Percentiles rank a stretch among this genome's conserved stretches.
These are phyloP conservation scores for Rhabdomys dilectus DNA, from an alignment of 2,113 vertebrate species.

Conservation along the genomic window DNA sequence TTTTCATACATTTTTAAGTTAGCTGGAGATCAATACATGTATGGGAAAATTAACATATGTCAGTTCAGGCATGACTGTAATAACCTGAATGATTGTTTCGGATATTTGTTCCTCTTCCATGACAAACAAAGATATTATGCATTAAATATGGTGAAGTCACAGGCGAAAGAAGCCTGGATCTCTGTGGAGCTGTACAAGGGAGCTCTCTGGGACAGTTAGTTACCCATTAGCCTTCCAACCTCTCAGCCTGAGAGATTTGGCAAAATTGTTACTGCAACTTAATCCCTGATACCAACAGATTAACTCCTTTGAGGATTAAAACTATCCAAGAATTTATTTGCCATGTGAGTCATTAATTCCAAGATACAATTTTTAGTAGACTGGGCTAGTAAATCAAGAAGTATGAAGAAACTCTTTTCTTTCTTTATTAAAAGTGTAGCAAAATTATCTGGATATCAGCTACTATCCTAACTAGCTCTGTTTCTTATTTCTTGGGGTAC, in stretches of 20 bases:
- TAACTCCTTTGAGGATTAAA: not conserved
- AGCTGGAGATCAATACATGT: not conserved
- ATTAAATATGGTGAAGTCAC: not conserved
- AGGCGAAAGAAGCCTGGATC: not conserved
- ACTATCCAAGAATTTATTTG: slow-evolving; percentile 25
- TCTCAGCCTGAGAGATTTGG: not conserved
- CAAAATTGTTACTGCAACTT: not conserved
- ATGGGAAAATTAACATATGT: not conserved
- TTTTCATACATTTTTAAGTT: not conserved
- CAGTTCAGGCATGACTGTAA: not conserved
- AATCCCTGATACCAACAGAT: not conserved
- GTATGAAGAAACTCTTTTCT: not conserved
- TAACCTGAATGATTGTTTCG: not conserved
- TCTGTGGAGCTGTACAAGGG: not conserved
- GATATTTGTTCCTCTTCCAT: not conserved
- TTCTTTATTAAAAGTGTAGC: not conserved
- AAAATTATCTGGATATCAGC: not conserved
- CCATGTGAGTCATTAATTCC: slow-evolving; percentile 18
- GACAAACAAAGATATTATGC: not conserved
- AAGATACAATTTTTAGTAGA: slow-evolving; percentile 6
- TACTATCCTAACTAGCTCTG: not conserved
- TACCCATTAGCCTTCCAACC: not conserved
- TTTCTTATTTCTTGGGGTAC: not conserved
- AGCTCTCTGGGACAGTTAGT: not conserved
- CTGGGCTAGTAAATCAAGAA: not conserved